phyloP scores from a whole-genome alignment of 1,140 invertebrate genomes.

The Nasonia longicornis region DNA sequence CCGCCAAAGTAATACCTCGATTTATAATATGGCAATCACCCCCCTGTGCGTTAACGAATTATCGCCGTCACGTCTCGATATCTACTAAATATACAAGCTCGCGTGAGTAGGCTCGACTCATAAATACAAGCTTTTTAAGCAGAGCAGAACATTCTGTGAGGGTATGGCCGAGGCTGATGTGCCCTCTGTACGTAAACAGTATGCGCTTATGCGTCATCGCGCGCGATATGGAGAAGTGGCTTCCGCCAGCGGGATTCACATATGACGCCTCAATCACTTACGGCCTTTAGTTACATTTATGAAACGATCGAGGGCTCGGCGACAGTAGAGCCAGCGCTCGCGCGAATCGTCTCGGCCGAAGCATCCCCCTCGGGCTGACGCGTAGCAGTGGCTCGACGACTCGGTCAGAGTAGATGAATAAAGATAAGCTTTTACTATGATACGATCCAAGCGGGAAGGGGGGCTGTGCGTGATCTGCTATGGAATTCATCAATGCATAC shows the following conservation, averaged over 20 bases:
- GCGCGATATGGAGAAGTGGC: conserved; percentile 51
- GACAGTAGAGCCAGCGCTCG: conserved; percentile 18
- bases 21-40: too few species aligned
- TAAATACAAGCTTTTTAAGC: conserved; percentile 11
- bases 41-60: too few species aligned
- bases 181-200: conserved; percentile 36
- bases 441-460: conserved; percentile 12
- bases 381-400: neutral
- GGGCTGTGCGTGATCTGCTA: neutral
- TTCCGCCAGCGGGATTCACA: conserved; percentile 59
- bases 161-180: neutral
- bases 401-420: conserved; percentile 45
- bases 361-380: neutral
- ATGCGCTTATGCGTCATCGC: conserved; percentile 64
- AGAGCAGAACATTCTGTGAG: neutral
- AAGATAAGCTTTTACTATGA: conserved; percentile 48
- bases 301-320: conserved; percentile 44
- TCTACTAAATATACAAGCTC: too few species aligned
- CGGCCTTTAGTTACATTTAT: conserved; percentile 56
- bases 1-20: too few species aligned
- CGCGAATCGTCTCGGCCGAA: neutral
- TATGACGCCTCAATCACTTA: conserved; percentile 67
- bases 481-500: conserved; percentile 43
- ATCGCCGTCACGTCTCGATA: too few species aligned
- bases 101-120: too few species aligned